Conservation (phyloP, 2,113 vertebrate genomes). For the Tetrao urogallus region DNA sequence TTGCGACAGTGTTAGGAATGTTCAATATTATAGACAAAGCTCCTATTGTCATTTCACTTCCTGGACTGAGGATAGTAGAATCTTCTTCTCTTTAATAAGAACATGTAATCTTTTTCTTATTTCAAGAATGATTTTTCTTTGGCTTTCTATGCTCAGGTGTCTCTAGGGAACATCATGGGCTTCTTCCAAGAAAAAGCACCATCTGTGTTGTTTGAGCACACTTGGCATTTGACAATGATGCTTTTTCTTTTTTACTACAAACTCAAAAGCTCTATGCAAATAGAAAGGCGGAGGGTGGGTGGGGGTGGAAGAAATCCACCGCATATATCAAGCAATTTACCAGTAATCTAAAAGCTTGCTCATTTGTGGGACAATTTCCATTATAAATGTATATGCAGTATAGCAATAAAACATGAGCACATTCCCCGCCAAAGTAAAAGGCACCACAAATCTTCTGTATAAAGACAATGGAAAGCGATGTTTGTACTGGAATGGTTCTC, state of each 20-base stretch:
- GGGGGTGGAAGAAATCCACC: background rate
- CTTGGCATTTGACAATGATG: background rate
- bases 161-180: background rate
- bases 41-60: background rate
- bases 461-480: background rate
- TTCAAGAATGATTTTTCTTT: background rate
- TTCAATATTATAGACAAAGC: background rate
- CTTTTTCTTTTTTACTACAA: background rate
- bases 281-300: background rate
- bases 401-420: background rate
- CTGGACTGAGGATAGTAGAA: background rate
- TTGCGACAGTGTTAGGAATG: background rate
- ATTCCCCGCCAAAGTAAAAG: slow-evolving; percentile 13
- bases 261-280: background rate
- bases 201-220: background rate
- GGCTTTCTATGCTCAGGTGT: background rate
- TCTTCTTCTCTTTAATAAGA: background rate
- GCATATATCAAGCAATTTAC: background rate
- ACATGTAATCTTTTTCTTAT: background rate
- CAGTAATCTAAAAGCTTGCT: background rate
- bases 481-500: background rate
- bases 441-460: background rate
- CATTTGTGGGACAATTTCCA: background rate
- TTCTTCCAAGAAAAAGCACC: background rate
- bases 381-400: background rate